Evolutionary conservation across 1,140 invertebrate genomes (phyloP), one percentile per base, ranked within the genome.

Genomic region (Manduca sexta): DNA sequence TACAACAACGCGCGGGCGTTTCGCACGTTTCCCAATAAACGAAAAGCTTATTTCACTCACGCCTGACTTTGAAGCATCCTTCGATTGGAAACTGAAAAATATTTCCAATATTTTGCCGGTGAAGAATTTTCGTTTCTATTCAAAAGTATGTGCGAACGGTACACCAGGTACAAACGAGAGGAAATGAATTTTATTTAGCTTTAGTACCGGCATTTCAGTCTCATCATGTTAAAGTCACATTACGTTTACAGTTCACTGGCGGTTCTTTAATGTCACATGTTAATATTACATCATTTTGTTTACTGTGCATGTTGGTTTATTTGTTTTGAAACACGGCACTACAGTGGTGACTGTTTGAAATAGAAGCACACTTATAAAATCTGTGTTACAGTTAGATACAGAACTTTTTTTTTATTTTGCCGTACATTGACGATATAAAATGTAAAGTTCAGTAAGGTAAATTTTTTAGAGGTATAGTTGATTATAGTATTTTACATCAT

Each of bases 41-140:
- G 61, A 66, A 66, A 65, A 60, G 59, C 56, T 67, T 68, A 66
- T 65, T 71, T 64, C 55, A 55, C 54, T 68, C 59, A 65, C 60
- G 60, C 60, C 53, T 63, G 59, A 67, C 60, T 61, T 64, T 66
- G 65, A 68, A 65, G 57, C 57, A 64, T 68, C 56, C 49, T 60
- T 56, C 60, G 52, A 64, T 62, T 64, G 58, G 58, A 68, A 66
- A 72, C 60, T 66, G 60, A 54, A 62, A 66, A 70, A 62, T 64
- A 70, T 67, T 70, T 64, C 54, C 59, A 56, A 68, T 64, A 65
- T 65, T 61, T 61, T 57, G 41, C 21, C 46, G 43, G 16, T 47
- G 37, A 49, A 49, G 33, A 49, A 56, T 50, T 59, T 62, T 58
- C 55, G 53, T 52, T 61, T 58, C 59, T 53, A 56, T 65, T 59